Base-by-base conservation (phyloP, 2,797 vertebrate genomes). In the Rhynchotus rufescens region DNA sequence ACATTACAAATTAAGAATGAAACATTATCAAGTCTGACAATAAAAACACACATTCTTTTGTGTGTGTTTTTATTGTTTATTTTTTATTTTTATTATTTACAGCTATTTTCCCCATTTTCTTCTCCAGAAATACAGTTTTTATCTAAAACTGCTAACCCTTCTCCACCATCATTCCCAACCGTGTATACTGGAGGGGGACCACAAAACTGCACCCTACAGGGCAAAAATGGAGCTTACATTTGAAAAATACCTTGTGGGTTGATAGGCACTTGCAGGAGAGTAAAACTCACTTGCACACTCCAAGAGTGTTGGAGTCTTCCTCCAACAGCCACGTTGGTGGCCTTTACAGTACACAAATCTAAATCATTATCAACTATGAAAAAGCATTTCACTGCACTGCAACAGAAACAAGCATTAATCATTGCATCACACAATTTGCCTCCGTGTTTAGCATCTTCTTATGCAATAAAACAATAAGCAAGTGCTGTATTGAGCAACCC, bases 281-380 rank as follows among this genome's bases (percentile, higher is more conserved):
- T 25, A 42, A 42, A 73, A 65, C 42, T 51, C 15, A 13, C 23
- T 22, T 23, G 22, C 47, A 23, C 20, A 12, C 44, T 22, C 45
- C 45, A 47, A 47, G 45, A 47, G 45, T 22, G 45, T 12, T 47
- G 45, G 47, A 49, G 22, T 49, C 47, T 49, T 49, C 25, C 25
- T 80, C 21, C 26, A 76, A 57, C 5, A 62, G 59, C 6, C 28
- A 62, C 0, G 0, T 19, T 23, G 12, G 1, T 68, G 0, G 0
- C 26, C 80, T 59, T 72, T 75, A 1, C 7, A 90, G 54, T 17
- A 83, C 45, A 75, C 62, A 84, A 85, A 69, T 4, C 44, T 59
- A 69, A 91, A 73, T 5, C 3, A 19, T 54, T 34, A 60, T 62
- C 4, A 67, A n/a, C 47, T 79, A 0, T 40, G 49, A 54, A 71